Evolutionary conservation across 2,797 vertebrate genomes (phyloP).

Genomic region (Melopsittacus undulatus): DNA sequence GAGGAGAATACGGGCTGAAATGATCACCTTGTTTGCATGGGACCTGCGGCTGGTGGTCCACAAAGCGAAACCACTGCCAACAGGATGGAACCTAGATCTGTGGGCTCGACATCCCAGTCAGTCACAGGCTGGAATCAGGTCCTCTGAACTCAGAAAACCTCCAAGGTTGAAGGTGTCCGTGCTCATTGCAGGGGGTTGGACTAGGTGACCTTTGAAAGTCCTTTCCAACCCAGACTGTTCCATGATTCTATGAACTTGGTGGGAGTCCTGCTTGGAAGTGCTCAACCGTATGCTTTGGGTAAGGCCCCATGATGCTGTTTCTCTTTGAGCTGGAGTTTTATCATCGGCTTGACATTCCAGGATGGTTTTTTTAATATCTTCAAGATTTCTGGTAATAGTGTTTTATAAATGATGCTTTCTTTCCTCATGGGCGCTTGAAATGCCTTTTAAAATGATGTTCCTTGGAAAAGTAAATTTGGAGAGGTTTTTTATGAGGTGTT

Average conservation of each 20-base stretch:
- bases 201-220: neutral
- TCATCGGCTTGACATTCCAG: neutral
- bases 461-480: conserved; percentile 74
- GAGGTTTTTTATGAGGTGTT: conserved; percentile 76
- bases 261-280: neutral
- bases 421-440: conserved; percentile 60
- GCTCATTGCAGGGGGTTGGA: neutral
- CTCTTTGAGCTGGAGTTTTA: neutral
- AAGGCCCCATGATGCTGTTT: neutral
- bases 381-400: conserved; percentile 63
- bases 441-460: conserved; percentile 67
- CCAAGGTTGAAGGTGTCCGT: neutral
- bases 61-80: neutral
- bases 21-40: accelerated
- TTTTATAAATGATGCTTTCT: conserved; percentile 68
- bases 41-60: neutral
- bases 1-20: neutral
- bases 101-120: neutral
- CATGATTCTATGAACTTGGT: neutral
- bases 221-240: neutral
- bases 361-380: conserved; percentile 38
- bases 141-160: neutral
- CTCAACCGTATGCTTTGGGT: accelerated
- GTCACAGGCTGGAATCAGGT: neutral
- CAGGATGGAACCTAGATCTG: neutral